Base-by-base conservation (phyloP, 2,888 invertebrate genomes). In the Nomada fabriciana region DNA sequence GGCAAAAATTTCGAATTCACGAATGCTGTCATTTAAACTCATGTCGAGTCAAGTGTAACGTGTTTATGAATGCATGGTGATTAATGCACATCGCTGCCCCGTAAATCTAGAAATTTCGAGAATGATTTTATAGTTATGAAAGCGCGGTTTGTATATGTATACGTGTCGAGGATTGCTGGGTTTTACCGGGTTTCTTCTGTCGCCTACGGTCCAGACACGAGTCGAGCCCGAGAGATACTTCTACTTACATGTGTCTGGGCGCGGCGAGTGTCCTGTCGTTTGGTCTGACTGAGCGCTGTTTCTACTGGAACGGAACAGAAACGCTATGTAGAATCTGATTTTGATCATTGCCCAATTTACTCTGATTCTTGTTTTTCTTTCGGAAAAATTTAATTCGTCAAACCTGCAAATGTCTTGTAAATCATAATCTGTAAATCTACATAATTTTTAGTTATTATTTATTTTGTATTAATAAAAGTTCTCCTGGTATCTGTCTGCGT, bases 181-280 rank as follows among this genome's bases (percentile, higher is more conserved):
- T 57, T 57, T 18, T 25, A 25, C 42, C 25, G 42, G 55, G 18
- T 42, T 68, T 55, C 68, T 57, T 69, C 57, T 69, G 42, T 25
- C 42, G 13, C 55, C 23, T 50, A 18, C 47, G 50, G 36, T 20
- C 13, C 23, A 64, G 25, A 73, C 67, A 29, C 13, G 29, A 36
- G n/a, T 52, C 25, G 25, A 55, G 18, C 43, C 52, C 50, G 52
- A 65, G 52, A 60, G 60, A 59, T 42, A 25, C 43, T 43, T 68
- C 50, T 60, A 75, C 42, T 75, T 75, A 71, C 72, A 65, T 65
- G 73, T 72, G 52, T 65, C 65, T 72, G 59, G 65, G 60, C 59
- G 72, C 52, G 52, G 55, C 36, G 53, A 63, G 55, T 55, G 61
- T 76, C 53, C 61, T 63, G 36, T 5, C 5, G 53, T 18, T 60